phyloP scores from a whole-genome alignment of 2,888 invertebrate species.

The Drosophila villosipedis region DNA sequence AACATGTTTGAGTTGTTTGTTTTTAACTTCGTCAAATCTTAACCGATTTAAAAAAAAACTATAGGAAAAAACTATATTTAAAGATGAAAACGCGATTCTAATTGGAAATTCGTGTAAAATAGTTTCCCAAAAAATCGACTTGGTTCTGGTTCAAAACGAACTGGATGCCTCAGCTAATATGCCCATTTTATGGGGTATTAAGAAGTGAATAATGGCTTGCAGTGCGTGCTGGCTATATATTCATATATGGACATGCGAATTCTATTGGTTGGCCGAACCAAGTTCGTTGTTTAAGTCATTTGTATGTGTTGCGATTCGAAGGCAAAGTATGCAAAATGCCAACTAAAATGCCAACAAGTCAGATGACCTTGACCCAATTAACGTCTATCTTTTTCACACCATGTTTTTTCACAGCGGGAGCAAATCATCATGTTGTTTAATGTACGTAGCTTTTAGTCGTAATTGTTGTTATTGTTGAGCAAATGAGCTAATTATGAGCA shows the following conservation, averaged over 20 bases:
- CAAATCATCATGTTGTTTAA: background rate
- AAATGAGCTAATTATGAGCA: conserved; percentile 52
- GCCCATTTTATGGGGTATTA: background rate
- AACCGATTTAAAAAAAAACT: background rate
- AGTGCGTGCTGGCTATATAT: conserved; percentile 23
- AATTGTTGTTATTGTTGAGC: conserved; percentile 18
- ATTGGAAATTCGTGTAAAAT: background rate
- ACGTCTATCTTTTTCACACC: conserved; percentile 32
- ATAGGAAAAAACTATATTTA: background rate
- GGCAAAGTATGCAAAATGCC: conserved; percentile 48
- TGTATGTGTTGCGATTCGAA: conserved; percentile 45
- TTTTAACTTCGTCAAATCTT: background rate
- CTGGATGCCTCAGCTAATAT: background rate
- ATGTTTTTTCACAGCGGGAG: conserved; percentile 39
- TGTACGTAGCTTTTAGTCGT: background rate
- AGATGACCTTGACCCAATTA: conserved; percentile 69
- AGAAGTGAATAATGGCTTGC: background rate
- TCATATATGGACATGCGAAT: conserved; percentile 16
- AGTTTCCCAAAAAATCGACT: background rate
- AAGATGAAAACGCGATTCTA: background rate
- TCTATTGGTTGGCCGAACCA: conserved; percentile 40
- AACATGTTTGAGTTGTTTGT: background rate
- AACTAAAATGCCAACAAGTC: conserved; percentile 39
- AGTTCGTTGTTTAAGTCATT: conserved; percentile 66
- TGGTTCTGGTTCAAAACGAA: background rate